Evolutionary conservation across 2,113 vertebrate species (phyloP).

Genomic region (Coturnix japonica): DNA sequence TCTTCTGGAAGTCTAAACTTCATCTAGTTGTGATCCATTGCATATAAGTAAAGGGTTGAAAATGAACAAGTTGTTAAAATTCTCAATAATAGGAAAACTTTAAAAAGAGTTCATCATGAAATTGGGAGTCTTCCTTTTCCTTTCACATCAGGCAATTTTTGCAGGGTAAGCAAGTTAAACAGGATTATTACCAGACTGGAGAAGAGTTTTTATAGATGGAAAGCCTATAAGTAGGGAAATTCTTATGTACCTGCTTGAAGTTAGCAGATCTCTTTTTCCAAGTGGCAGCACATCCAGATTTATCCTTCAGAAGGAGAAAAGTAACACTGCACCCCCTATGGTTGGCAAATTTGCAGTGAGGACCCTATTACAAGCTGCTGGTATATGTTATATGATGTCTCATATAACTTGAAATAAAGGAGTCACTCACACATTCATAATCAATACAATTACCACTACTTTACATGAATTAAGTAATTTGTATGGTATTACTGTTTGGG

Average conservation of each 20-base stretch:
- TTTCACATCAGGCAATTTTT: not conserved
- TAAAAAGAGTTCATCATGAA: not conserved
- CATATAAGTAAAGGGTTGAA: not conserved
- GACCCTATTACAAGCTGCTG: slow-evolving; percentile 3
- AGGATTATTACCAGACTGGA: not conserved
- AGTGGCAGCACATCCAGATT: not conserved
- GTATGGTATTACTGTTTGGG: slow-evolving; percentile 50
- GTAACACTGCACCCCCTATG: not conserved
- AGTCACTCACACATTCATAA: slow-evolving; percentile 65
- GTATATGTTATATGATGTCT: slow-evolving; percentile 16
- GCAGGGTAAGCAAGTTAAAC: not conserved
- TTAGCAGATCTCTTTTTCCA: not conserved
- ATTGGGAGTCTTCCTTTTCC: not conserved
- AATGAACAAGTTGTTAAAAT: not conserved
- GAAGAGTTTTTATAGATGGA: not conserved
- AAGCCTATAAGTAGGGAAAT: not conserved
- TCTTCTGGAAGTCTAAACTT: not conserved
- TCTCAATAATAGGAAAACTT: not conserved
- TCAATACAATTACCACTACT: slow-evolving; percentile 70
- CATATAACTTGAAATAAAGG: slow-evolving; percentile 59
- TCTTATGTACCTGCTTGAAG: not conserved
- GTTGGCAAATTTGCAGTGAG: slow-evolving; percentile 3
- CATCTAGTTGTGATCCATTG: not conserved
- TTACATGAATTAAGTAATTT: slow-evolving; percentile 71
- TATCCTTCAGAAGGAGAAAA: not conserved